These are phyloP conservation scores for Agrochola litura DNA, from an alignment of 2,888 invertebrate genomes.

Conservation along the genomic window DNA sequence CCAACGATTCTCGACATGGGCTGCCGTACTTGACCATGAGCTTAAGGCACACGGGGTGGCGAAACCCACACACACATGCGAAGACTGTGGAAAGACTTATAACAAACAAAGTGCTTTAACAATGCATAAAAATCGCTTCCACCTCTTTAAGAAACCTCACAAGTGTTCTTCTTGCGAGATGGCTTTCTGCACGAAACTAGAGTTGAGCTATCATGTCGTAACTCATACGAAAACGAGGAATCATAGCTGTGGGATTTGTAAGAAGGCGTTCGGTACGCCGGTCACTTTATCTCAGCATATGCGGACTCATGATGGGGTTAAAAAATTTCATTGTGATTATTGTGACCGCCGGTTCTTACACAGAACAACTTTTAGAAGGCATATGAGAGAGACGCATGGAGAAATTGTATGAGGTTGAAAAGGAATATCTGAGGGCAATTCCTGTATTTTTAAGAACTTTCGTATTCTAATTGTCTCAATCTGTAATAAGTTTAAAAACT, in stretches of 20 bases:
- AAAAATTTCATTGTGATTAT: constrained; percentile 16
- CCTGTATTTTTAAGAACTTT: not conserved
- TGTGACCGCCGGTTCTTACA: constrained; percentile 15
- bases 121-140: constrained; percentile 7
- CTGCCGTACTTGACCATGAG: constrained; percentile 5
- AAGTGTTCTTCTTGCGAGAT: constrained; percentile 11
- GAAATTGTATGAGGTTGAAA: constrained; percentile 22
- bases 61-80: not conserved
- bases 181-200: constrained; percentile 10
- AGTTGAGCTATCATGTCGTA: constrained; percentile 6
- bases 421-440: not conserved
- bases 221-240: constrained; percentile 1
- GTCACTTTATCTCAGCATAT: constrained; percentile 4
- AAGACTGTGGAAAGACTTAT: constrained; percentile 11
- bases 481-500: too few relatives aligned
- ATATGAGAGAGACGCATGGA: constrained; percentile 26
- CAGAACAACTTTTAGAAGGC: constrained; percentile 4
- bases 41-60: not conserved
- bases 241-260: constrained; percentile 15
- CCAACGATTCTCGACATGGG: constrained; percentile 6
- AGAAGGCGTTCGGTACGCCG: not conserved
- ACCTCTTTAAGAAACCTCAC: constrained; percentile 5
- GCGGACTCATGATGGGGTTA: not conserved
- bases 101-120: not conserved
- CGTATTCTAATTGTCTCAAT: too few relatives aligned